Evolutionary conservation across 2,113 vertebrate genomes (phyloP).

Genomic region (Tinamus guttatus): DNA sequence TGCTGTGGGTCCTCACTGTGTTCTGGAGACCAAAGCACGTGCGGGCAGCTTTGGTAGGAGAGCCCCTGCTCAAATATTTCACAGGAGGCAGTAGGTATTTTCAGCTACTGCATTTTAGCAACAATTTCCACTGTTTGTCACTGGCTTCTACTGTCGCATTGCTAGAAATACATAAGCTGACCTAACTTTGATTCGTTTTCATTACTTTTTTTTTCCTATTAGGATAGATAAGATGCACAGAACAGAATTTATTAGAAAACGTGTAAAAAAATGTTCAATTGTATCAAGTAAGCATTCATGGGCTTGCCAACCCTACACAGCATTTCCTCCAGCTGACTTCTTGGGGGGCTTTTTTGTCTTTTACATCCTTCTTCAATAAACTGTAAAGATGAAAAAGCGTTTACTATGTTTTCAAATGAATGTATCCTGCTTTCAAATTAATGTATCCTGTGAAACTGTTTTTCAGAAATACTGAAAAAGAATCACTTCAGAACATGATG

Average conservation of each 20-base stretch:
- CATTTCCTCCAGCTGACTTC: not conserved
- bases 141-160: not conserved
- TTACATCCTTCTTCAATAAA: constrained; percentile 20
- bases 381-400: not conserved
- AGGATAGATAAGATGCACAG: not conserved
- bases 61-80: not conserved
- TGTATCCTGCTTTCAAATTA: not conserved
- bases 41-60: not conserved
- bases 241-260: not conserved
- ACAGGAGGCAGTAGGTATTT: not conserved
- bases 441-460: not conserved
- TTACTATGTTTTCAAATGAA: not conserved
- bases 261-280: not conserved
- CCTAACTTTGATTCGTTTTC: not conserved
- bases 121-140: not conserved
- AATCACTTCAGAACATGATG: not conserved
- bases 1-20: not conserved
- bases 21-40: not conserved
- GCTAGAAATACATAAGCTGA: not conserved
- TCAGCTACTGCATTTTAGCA: constrained; percentile 14
- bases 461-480: not conserved
- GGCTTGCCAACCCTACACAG: not conserved
- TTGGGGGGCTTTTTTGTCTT: not conserved
- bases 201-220: not conserved
- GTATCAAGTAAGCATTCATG: fast-evolving